Percentiles rank a stretch among this genome's conserved stretches.
These are phyloP conservation scores for Rotaria magnacalcarata DNA, from an alignment of 2,888 invertebrate species.

Conservation along the genomic window DNA sequence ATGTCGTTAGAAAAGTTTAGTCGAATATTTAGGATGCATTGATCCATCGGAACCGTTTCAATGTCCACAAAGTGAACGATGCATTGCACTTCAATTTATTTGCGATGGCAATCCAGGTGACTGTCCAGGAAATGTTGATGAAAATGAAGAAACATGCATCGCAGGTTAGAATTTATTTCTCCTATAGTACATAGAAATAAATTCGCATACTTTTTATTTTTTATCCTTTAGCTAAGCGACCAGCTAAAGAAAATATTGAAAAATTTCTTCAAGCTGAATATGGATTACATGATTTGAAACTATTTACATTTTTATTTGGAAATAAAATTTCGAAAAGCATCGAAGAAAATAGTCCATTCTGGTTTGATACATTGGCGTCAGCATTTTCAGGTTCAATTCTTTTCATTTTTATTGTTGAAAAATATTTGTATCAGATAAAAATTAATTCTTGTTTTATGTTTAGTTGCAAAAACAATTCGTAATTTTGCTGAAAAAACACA, in stretches of 20 bases:
- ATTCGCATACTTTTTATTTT: background rate
- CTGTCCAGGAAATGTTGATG: slow-evolving; percentile 45
- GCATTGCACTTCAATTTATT: slow-evolving; percentile 44
- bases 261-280: slow-evolving; percentile 43
- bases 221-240: slow-evolving; percentile 34
- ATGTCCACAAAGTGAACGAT: slow-evolving; percentile 43
- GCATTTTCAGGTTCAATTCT: background rate
- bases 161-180: slow-evolving; percentile 14
- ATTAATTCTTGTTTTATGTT: background rate
- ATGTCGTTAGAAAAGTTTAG: no score
- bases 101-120: slow-evolving; percentile 45
- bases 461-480: slow-evolving; percentile 14
- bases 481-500: slow-evolving; percentile 26
- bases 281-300: slow-evolving; percentile 38
- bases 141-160: slow-evolving; percentile 43
- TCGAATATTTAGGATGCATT: slow-evolving; percentile 32
- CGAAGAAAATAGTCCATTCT: background rate
- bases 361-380: slow-evolving; percentile 17
- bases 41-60: slow-evolving; percentile 46
- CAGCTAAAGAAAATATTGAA: slow-evolving; percentile 45
- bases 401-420: background rate
- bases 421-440: background rate
- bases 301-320: slow-evolving; percentile 44
- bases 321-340: slow-evolving; percentile 34
- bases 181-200: background rate